These are phyloP conservation scores for Thera britannica DNA, from an alignment of 2,888 invertebrate species.

Conservation along the genomic window DNA sequence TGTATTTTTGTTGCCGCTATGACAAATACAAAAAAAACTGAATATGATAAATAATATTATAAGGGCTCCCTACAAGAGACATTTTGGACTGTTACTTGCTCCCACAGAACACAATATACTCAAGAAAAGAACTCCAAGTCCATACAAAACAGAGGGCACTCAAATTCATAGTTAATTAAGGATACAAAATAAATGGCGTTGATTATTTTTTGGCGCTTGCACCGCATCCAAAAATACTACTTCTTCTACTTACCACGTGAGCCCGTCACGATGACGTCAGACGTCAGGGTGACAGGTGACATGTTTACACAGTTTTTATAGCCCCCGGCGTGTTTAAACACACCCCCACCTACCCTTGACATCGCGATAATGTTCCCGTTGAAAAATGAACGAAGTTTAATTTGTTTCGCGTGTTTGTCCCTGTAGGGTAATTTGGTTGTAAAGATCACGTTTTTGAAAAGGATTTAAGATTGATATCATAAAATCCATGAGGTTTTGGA, in stretches of 20 bases:
- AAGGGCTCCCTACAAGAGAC: too few species aligned
- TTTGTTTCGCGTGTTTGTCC: slow-evolving; percentile 32
- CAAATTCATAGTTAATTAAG: too few species aligned
- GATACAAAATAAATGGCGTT: too few species aligned
- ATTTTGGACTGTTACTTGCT: too few species aligned
- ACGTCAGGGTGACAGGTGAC: slow-evolving; percentile 46
- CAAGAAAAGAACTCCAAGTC: too few species aligned
- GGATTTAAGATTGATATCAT: slow-evolving; percentile 9
- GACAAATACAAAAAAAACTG: too few species aligned
- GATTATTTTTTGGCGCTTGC: neutral
- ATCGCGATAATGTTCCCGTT: slow-evolving; percentile 44
- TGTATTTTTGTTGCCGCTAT: too few species aligned
- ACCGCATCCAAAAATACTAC: slow-evolving; percentile 13
- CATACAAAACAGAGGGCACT: too few species aligned
- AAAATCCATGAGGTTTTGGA: neutral
- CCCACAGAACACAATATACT: too few species aligned
- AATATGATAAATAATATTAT: too few species aligned
- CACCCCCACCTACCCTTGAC: slow-evolving; percentile 33
- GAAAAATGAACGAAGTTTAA: slow-evolving; percentile 47
- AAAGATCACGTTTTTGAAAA: slow-evolving; percentile 24
- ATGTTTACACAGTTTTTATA: slow-evolving; percentile 49
- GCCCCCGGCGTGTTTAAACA: slow-evolving; percentile 43
- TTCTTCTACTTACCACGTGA: slow-evolving; percentile 19
- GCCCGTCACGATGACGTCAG: slow-evolving; percentile 41
- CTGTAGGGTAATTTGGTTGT: slow-evolving; percentile 29